Base-by-base conservation (phyloP, 1,140 invertebrate genomes). In the Psix sp. region DNA sequence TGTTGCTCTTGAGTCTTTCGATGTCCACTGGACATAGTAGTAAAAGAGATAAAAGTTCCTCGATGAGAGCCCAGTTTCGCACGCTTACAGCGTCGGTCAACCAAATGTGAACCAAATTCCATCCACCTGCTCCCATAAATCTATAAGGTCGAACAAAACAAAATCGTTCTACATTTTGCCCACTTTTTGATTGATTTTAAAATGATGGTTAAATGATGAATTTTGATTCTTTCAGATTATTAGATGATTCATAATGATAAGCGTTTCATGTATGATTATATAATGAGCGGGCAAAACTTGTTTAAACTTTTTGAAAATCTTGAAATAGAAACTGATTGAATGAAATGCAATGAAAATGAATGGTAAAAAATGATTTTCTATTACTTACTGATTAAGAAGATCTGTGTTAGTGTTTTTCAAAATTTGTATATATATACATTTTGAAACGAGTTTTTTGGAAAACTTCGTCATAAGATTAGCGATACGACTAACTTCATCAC, bases 371-470 rank as follows among this genome's bases (percentile, higher is more conserved):
- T 5, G 20, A 20, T 20, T 33, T 59, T 10, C 5, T 62, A 20
- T 54, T 82, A 90, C 90, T 92, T 88, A 93, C 90, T 93, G 90
- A 48, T 93, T 93, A 20, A 98, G 88, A 52, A 97, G 88, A 70
- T 95, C 92, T 0, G 91, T 90, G 77, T 94, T 91, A n/a, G 96
- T 97, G 35, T 92, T 93, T 87, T 95, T 95, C 38, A 98, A 87
- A 77, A 98, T 97, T 85, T 97, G 94, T 65, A 97, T 92, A 82
- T 98, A 98, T 75, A 97, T 94, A 88, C 96, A 98, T 88, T 96
- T 96, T 75, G 95, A 97, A 21, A 98, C 96, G 46, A 98, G 88
- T 85, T 98, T 98, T 82, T 95, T 96, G 0, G 96, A 97, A 89
- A 94, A 97, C 84, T 97, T 96, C 16, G 94, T 94, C 96, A 98